Evolutionary conservation across 2,113 vertebrate genomes (phyloP), one percentile per base, ranked within the genome.

Genomic region (Probosciger aterrimus): DNA sequence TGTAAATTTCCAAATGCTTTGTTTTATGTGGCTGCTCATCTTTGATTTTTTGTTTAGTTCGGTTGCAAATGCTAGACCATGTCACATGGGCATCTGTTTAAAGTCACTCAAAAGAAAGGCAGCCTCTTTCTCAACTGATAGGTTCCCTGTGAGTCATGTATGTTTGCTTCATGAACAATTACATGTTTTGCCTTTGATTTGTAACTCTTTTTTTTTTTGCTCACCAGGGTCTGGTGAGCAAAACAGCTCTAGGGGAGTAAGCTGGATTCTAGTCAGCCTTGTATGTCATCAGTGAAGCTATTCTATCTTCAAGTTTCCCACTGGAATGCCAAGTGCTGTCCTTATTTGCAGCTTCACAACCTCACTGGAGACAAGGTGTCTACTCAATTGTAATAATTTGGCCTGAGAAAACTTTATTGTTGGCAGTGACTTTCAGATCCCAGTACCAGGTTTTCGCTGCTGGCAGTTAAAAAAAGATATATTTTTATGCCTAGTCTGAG

Each of bases 321-420:
- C 46, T 78, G 55, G 60, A 92, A 88, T 84, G 88, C 86, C 95
- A 96, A 96, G 86, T 52, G 28, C 30, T 68, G 91, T 47, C 85
- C 79, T 92, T 90, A 95, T 94, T 92, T 93, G 80, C 82, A 91
- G 77, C 89, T 96, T 79, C 77, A 71, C 39, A 86, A 89, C 33
- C 52, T 44, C 49, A 37, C 22, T 79, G 80, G 76, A 96, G 94
- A 94, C 95, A 93, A 94, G 55, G 41, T 86, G 92, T 96, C 95
- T 96, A 78, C 68, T 67, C 71, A 75, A 50, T 60, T 71, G 73
- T 64, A 88, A 41, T 71, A 86, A 94, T 82, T 88, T 94, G 92
- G 73, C 65, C 86, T 64, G 47, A 81, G 55, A 94, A 92, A 91
- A 82, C 57, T 81, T 86, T 35, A 44, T 18, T 88, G 50, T 75